Base-by-base conservation (phyloP, 2,113 vertebrate genomes). In the Picathartes gymnocephalus region DNA sequence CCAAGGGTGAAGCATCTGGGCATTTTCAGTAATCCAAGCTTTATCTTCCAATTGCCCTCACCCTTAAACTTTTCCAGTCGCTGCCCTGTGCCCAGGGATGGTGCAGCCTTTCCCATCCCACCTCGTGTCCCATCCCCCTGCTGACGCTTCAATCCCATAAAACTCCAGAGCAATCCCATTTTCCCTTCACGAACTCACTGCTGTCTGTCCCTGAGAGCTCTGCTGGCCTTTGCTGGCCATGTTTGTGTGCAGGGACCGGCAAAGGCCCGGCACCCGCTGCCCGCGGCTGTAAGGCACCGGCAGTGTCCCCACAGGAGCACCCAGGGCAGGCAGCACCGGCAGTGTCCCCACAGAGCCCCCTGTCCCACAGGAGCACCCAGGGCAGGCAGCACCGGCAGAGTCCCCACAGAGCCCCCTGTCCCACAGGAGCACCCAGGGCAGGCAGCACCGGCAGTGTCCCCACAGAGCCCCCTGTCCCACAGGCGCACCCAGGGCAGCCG, bases 241-340 rank as follows among this genome's bases (percentile, higher is more conserved):
- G 4, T 0, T 0, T 42, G 61, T 1, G 8, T 22, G 22, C 3
- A 15, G 56, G 8, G 33, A 11, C 1, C 68, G 81, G 64, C 33
- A 39, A 60, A 42, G 5, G 21, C 6, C 35, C 48, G 48, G 58
- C 51, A 66, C 23, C 6, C 5, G 14, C 9, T 2, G 3, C 31
- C 62, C 33, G 47, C 18, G 13, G 7, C 47, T 65, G 53, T 22
- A 64, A 40, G 61, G 18, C 48, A 7, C 31, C 22, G 27, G 28
- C 44, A 16, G 31, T 7, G 24, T 11, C 33, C n/a, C n/a, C n/a
- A n/a, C n/a, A n/a, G n/a, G n/a, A n/a, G n/a, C n/a, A n/a, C n/a
- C n/a, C n/a, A n/a, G n/a, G n/a, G n/a, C n/a, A n/a, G n/a, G n/a
- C n/a, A n/a, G n/a, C n/a, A n/a, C n/a, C n/a, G n/a, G n/a, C n/a